Evolutionary conservation across 1,140 invertebrate species (phyloP).

Genomic region (Calliopsis andreniformis): DNA sequence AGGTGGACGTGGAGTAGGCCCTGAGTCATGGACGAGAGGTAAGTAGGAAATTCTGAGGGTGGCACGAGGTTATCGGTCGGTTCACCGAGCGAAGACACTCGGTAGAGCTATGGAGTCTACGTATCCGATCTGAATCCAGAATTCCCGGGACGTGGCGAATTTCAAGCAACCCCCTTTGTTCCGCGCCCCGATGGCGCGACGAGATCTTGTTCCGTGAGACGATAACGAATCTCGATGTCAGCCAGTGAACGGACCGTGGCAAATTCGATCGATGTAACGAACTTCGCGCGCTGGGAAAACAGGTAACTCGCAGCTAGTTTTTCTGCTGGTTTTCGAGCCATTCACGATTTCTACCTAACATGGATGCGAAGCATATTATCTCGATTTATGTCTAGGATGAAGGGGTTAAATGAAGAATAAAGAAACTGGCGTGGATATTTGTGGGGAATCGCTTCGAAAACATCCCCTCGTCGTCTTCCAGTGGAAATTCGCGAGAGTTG

Average conservation of each 20-base stretch:
- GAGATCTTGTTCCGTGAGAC: conserved; percentile 35
- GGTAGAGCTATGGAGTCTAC: conserved; percentile 41
- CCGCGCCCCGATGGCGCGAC: conserved; percentile 29
- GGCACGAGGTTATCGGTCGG: conserved; percentile 41
- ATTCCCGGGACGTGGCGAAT: conserved; percentile 55
- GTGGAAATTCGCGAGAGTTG: not conserved
- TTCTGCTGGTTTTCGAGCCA: not conserved
- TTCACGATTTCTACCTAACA: too few relatives aligned
- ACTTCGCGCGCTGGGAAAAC: conserved; percentile 2
- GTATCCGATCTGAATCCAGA: conserved; percentile 51
- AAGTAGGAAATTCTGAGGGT: conserved; percentile 18
- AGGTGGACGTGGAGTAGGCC: conserved; percentile 37
- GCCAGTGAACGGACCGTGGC: conserved; percentile 27
- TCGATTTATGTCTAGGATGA: too few relatives aligned
- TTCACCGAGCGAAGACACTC: conserved; percentile 45
- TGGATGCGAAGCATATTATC: too few relatives aligned
- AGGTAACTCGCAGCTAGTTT: not conserved
- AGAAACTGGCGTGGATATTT: too few relatives aligned
- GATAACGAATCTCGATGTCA: conserved; percentile 62
- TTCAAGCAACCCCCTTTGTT: conserved; percentile 32
- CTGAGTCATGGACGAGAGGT: conserved; percentile 31
- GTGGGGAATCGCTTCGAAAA: too few relatives aligned
- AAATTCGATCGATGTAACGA: conserved; percentile 38
- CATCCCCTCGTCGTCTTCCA: not conserved
- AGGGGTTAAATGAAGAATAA: too few relatives aligned